phyloP scores from a whole-genome alignment of 2,113 vertebrate genomes.

The Osmerus eperlanus region DNA sequence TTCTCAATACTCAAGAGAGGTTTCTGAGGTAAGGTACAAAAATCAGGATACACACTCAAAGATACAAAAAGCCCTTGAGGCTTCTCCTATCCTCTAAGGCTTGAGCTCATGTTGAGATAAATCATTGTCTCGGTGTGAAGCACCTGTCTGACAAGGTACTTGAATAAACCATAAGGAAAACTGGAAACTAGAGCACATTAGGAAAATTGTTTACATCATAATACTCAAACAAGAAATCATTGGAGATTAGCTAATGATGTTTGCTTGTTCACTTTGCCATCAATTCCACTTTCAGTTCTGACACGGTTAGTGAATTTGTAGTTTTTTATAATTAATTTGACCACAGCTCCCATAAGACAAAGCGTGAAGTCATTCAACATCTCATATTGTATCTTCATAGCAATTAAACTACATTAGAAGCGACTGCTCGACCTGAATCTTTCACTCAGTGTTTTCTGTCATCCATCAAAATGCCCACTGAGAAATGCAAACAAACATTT shows the following conservation, averaged over 20 bases:
- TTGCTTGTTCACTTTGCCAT: conserved; percentile 28
- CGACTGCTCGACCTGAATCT: conserved; percentile 41
- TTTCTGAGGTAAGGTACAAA: too few species aligned
- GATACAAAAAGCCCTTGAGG: too few species aligned
- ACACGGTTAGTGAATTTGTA: not conserved
- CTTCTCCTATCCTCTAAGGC: too few species aligned
- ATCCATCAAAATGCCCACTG: conserved; percentile 24
- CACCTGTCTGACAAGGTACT: too few species aligned
- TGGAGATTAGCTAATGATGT: conserved; percentile 42
- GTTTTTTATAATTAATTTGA: conserved; percentile 2
- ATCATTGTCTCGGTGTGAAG: too few species aligned
- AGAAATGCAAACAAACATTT: conserved; percentile 28
- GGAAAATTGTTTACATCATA: conserved; percentile 56
- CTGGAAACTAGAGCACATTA: conserved; percentile 48
- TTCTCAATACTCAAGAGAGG: too few species aligned
- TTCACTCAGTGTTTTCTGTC: conserved; percentile 33
- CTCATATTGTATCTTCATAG: conserved; percentile 20
- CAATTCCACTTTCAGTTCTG: conserved; percentile 29
- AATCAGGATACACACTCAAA: too few species aligned
- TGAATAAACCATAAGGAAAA: not conserved
- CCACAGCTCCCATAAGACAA: conserved; percentile 14
- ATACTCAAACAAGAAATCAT: conserved; percentile 45
- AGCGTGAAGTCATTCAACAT: conserved; percentile 31
- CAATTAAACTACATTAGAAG: conserved; percentile 30
- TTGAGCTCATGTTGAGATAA: too few species aligned